Conservation (phyloP, 2,888 invertebrate genomes). For the Palloptera scutellata region DNA sequence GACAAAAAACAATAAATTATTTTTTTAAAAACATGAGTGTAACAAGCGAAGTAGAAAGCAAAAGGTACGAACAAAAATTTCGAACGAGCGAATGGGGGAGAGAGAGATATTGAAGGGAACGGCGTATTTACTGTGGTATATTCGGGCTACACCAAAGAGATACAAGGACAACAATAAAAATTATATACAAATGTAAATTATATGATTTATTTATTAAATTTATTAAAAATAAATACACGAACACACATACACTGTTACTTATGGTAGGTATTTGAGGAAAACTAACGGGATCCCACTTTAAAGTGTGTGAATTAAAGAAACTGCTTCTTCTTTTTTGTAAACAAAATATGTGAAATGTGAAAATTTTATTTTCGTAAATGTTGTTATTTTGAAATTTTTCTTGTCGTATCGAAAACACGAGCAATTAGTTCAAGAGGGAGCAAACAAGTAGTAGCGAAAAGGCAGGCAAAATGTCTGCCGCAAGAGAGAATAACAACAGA, state of each 20-base stretch:
- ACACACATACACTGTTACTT: constrained; percentile 31
- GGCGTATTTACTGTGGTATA: no score
- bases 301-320: constrained; percentile 12
- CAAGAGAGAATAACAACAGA: constrained; percentile 37
- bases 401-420: constrained; percentile 16
- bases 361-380: constrained; percentile 8
- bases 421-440: constrained; percentile 21
- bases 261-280: constrained; percentile 24
- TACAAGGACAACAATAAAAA: no score
- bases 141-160: no score
- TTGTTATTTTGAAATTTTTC: constrained; percentile 20
- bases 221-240: constrained; percentile 25
- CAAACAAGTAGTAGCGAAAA: constrained; percentile 24
- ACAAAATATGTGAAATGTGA: not conserved
- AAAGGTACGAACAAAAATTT: no score
- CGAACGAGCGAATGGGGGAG: not conserved
- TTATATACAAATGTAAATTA: not conserved
- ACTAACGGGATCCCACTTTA: constrained; percentile 16
- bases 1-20: constrained; percentile 28
- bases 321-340: constrained; percentile 20
- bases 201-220: constrained; percentile 7
- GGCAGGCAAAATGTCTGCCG: constrained; percentile 31
- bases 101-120: no score
- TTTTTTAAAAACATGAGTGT: constrained; percentile 10
- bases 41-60: no score